A percentile compares a stretch with the other conserved stretches of the same genome.
Evolutionary conservation across 2,113 vertebrate species (phyloP).

Genomic region (Lanius collurio): DNA sequence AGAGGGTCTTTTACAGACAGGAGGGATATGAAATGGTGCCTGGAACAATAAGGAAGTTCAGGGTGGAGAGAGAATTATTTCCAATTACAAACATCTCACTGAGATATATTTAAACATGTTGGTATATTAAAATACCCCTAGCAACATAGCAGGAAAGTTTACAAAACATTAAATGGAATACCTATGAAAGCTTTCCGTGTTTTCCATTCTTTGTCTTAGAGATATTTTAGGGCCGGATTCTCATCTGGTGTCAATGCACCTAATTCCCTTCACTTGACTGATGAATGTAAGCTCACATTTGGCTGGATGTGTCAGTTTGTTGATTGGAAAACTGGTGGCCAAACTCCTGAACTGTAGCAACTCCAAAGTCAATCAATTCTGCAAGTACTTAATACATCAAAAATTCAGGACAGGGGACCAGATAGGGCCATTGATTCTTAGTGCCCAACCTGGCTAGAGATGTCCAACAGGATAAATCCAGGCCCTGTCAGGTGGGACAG

Average conservation of each 20-base stretch:
- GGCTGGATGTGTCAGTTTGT: neutral
- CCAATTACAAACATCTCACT: neutral
- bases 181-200: neutral
- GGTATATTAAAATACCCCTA: neutral
- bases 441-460: neutral
- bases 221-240: neutral
- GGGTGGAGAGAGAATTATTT: neutral
- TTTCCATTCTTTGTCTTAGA: neutral
- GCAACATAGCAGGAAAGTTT: slow-evolving; percentile 32
- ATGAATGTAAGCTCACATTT: neutral
- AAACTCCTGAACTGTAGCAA: neutral
- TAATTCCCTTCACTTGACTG: neutral
- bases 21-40: neutral
- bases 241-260: neutral
- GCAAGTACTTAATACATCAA: neutral
- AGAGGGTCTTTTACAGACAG: neutral
- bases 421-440: neutral
- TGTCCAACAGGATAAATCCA: neutral
- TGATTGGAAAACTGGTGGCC: neutral
- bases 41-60: slow-evolving; percentile 4
- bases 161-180: slow-evolving; percentile 26
- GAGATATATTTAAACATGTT: neutral
- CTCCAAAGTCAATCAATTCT: neutral
- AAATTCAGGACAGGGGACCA: neutral
- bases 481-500: neutral